These are phyloP conservation scores for Scolopax bukidnonensis DNA, from an alignment of 2,797 vertebrate genomes.

Conservation along the genomic window DNA sequence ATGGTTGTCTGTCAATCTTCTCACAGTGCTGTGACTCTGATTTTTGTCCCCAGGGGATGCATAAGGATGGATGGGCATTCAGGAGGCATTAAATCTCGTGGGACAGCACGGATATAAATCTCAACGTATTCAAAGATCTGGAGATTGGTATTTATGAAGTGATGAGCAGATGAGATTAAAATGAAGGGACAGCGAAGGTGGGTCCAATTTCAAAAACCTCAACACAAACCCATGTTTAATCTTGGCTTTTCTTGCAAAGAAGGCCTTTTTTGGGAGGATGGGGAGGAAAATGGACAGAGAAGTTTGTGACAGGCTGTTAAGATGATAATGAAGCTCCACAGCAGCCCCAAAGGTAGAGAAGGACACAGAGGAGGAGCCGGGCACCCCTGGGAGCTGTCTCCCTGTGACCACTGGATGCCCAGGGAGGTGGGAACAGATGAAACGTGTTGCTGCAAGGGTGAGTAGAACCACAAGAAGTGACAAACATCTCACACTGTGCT, in stretches of 20 bases:
- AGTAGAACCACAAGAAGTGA: not conserved
- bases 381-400: not conserved
- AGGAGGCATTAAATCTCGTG: not conserved
- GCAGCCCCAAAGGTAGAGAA: not conserved
- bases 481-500: not conserved
- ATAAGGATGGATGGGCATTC: not conserved
- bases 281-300: not conserved
- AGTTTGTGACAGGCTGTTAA: not conserved
- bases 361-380: not conserved
- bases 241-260: not conserved
- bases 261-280: not conserved
- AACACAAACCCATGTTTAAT: not conserved
- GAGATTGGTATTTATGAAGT: not conserved
- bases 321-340: not conserved
- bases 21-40: not conserved
- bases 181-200: not conserved
- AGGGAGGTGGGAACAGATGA: not conserved
- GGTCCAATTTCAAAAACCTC: not conserved
- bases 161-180: not conserved
- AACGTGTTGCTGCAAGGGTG: not conserved
- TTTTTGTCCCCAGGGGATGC: not conserved
- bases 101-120: not conserved
- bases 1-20: constrained; percentile 18
- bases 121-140: not conserved
- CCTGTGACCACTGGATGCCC: accelerated